Base-by-base conservation (phyloP, 2,113 vertebrate species). In the Nasalis larvatus region DNA sequence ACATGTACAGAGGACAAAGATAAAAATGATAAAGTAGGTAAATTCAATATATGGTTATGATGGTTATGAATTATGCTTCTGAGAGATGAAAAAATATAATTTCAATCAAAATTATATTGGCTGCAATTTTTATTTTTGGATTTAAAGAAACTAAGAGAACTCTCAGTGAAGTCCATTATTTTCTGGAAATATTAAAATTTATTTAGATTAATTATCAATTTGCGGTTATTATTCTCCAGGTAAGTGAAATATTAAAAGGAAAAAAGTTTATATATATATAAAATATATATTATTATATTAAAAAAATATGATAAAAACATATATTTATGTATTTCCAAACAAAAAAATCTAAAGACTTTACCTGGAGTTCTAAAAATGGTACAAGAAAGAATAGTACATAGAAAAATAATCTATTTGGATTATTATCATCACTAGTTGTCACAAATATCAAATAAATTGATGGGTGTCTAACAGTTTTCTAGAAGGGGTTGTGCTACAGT, bases 141-240 rank as follows among this genome's bases (percentile, higher is more conserved):
- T 69, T 95, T 58, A 68, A 77, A 86, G 45, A 89, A 94, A 69
- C 20, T 47, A 68, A 49, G n/a, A 84, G 56, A 71, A 40, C 9
- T 47, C 30, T 94, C 18, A n/a, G 45, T 12, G 11, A 77, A 68
- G 8, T 49, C 17, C 35, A 66, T 85, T 78, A 54, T 1, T 94
- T 68, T 86, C 78, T 35, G n/a, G 30, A 81, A 95, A 92, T 69
- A 60, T 71, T 95, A 91, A 95, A 91, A 93, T 73, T n/a, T 76
- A 56, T 69, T 90, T 30, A 88, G 25, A 83, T 52, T 96, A 82
- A 86, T 25, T 13, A 8, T 85, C 5, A 78, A 21, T 93, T 94
- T 3, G 49, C 45, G 52, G 81, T 74, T 88, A 78, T 23, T 94
- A 81, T 45, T 92, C 25, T 85, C 14, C 42, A 58, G 27, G 6